Evolutionary conservation across 2,888 invertebrate genomes (phyloP).

Genomic region (Eledona agricola): DNA sequence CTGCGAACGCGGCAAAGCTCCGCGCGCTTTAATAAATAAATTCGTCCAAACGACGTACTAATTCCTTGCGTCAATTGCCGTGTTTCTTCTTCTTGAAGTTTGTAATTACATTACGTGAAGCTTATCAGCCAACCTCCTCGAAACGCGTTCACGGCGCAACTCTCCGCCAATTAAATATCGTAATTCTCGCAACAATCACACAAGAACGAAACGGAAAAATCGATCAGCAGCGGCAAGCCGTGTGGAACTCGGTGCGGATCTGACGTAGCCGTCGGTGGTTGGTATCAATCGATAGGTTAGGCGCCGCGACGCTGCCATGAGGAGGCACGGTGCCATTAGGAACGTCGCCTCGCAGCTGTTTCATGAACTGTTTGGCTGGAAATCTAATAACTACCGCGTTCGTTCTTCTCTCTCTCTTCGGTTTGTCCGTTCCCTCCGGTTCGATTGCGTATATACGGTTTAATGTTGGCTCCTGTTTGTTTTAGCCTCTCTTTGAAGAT

Average conservation of each 20-base stretch:
- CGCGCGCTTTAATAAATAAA: slow-evolving; percentile 19
- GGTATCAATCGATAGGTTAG: slow-evolving; percentile 55
- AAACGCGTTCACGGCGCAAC: slow-evolving; percentile 33
- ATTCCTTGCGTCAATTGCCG: slow-evolving; percentile 33
- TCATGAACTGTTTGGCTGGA: slow-evolving; percentile 60
- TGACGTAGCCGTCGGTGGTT: slow-evolving; percentile 24
- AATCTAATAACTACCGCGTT: slow-evolving; percentile 59
- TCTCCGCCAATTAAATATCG: slow-evolving; percentile 34
- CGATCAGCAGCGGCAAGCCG: neutral
- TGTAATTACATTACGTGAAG: slow-evolving; percentile 40
- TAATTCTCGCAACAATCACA: slow-evolving; percentile 17
- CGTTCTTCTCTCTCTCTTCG: slow-evolving; percentile 38
- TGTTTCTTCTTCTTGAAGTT: slow-evolving; percentile 34
- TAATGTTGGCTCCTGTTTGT: slow-evolving; percentile 44
- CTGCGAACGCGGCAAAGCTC: too few relatives aligned
- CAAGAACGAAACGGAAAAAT: neutral
- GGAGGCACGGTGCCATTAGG: slow-evolving; percentile 50
- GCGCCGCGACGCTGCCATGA: slow-evolving; percentile 53
- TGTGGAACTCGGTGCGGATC: slow-evolving; percentile 11
- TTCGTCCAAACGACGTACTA: slow-evolving; percentile 16
- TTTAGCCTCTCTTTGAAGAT: slow-evolving; percentile 44
- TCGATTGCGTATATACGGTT: slow-evolving; percentile 41
- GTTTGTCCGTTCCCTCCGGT: slow-evolving; percentile 36
- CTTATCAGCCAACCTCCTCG: slow-evolving; percentile 40
- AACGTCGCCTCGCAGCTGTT: slow-evolving; percentile 59